Conservation (phyloP, 2,888 invertebrate genomes). For the Megamerina dolium region DNA sequence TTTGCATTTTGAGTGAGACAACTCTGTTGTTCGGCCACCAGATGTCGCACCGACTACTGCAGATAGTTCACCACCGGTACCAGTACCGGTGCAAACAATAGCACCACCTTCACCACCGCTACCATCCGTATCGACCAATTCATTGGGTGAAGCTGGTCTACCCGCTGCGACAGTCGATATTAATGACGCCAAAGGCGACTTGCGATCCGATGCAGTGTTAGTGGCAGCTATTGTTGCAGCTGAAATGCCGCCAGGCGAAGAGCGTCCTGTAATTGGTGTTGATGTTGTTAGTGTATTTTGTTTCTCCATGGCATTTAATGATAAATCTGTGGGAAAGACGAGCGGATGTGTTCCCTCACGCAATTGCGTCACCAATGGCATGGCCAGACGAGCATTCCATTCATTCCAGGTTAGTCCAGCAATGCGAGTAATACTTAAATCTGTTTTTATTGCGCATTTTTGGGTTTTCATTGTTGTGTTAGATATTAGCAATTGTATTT, state of each 20-base stretch:
- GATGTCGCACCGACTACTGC: constrained; percentile 18
- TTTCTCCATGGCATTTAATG: constrained; percentile 40
- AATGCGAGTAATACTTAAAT: constrained; percentile 68
- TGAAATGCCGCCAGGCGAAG: constrained; percentile 13
- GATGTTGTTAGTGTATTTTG: constrained; percentile 19
- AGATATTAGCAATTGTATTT: constrained; percentile 4
- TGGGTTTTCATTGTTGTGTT: constrained; percentile 13
- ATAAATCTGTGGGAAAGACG: constrained; percentile 48
- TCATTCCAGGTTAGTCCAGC: constrained; percentile 65
- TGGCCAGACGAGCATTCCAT: constrained; percentile 69
- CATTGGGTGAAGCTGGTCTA: constrained; percentile 14
- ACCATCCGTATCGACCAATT: constrained; percentile 9
- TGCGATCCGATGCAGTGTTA: constrained; percentile 13
- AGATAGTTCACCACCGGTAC: constrained; percentile 12
- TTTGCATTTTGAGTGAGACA: too few species aligned
- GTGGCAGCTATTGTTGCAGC: constrained; percentile 18
- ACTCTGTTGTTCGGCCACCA: too few species aligned
- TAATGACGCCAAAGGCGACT: too few species aligned
- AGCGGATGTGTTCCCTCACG: constrained; percentile 52
- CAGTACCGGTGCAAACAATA: constrained; percentile 8
- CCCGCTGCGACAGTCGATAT: too few species aligned
- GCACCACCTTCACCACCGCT: constrained; percentile 10
- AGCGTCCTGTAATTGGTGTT: constrained; percentile 12
- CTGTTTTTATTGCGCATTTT: constrained; percentile 44
- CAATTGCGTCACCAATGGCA: constrained; percentile 60